Evolutionary conservation across 2,797 vertebrate species (phyloP).

Genomic region (Enteromius fasciolatus): DNA sequence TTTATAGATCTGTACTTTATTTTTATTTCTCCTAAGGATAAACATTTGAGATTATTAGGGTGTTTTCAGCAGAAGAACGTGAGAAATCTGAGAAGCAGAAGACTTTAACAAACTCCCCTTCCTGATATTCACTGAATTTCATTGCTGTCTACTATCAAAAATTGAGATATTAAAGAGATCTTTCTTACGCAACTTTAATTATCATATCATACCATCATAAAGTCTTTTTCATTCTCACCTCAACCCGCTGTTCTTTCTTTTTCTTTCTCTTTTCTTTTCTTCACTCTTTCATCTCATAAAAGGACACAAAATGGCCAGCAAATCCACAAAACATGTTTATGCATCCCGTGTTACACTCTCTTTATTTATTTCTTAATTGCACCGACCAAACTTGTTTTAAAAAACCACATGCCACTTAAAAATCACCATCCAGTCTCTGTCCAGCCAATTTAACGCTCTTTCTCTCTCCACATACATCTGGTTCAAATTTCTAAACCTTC

Average conservation of each 20-base stretch:
- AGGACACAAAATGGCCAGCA: constrained; percentile 30
- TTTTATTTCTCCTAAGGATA: background rate
- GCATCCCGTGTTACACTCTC: constrained; percentile 59
- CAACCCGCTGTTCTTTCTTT: background rate
- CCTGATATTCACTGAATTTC: background rate
- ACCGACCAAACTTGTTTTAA: constrained; percentile 62
- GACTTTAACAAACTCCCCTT: background rate
- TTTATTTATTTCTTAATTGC: constrained; percentile 68
- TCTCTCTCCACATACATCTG: constrained; percentile 71
- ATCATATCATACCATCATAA: too few relatives aligned
- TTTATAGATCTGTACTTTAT: background rate
- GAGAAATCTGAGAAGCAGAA: background rate
- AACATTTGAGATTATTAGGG: background rate
- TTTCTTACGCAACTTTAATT: background rate
- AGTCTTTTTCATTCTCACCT: background rate
- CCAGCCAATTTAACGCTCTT: constrained; percentile 35
- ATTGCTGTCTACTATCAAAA: background rate
- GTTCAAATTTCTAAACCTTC: constrained; percentile 75
- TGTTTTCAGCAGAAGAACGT: background rate
- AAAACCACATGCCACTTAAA: constrained; percentile 63
- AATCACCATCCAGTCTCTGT: constrained; percentile 58
- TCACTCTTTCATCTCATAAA: constrained; percentile 9
- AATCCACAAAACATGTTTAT: constrained; percentile 59
- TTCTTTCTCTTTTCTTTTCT: background rate
- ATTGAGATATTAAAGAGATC: background rate